Evolutionary conservation across 2,797 vertebrate genomes (phyloP), one percentile per base, ranked within the genome.

Genomic region (Apodemus agrarius): DNA sequence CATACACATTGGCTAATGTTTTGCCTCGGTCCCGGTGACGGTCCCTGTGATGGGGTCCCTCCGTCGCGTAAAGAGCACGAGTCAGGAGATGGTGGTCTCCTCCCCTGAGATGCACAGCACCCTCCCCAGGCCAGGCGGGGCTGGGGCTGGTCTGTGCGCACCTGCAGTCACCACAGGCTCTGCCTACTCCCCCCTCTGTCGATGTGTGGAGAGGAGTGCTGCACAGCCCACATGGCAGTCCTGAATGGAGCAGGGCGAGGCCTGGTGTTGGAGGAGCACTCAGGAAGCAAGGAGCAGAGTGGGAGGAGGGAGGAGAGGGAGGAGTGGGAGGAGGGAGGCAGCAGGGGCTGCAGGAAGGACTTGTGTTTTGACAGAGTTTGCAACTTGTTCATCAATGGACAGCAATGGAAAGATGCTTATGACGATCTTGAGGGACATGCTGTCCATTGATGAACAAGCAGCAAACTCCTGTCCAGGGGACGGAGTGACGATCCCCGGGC

Each of bases 1-100:
- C 43, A 40, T 16, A 19, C 34, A 57, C 59, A 31, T 31, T 40
- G 52, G 49, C 46, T 19, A 14, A 0, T 89, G 86, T 13, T 59
- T 34, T 9, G 87, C 52, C 19, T 0, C 0, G 0, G 37, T 87
- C 21, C 4, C 9, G 13, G 65, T 54, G 74, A 29, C 0, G 0
- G 37, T 87, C 21, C 4, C 9, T 17, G 65, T 54, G 74, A 29
- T 12, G 21, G 8, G 7, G 6, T 59, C 34, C 52, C 43, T 43
- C 43, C 34, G 43, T 52, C 37, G 37, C 65, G 31, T 16, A 19
- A 37, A 87, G 85, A 46, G 80, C 37, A 37, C 3, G 57, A 89
- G 31, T 52, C 69, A 57, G 63, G 90, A 95, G 83, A 89, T 16
- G 9, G 54, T 65, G 14, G 34, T 54, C 31, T 1, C 69, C 1